Evolutionary conservation across 2,888 invertebrate species (phyloP).

Genomic region (Congeria kusceri): DNA sequence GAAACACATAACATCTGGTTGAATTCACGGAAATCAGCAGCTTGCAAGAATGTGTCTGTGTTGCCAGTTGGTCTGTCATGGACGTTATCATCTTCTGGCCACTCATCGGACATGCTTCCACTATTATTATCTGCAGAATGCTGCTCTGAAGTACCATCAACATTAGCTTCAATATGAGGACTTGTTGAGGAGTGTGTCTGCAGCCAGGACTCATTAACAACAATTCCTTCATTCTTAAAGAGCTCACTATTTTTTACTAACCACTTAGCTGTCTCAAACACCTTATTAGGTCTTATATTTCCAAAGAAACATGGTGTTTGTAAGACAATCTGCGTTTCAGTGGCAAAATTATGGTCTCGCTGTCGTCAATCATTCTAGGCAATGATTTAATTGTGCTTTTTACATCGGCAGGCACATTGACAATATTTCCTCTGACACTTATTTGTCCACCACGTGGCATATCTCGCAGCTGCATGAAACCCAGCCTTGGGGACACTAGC

Average conservation of each 20-base stretch:
- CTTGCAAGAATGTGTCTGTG: slow-evolving; percentile 27
- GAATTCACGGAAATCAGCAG: slow-evolving; percentile 47
- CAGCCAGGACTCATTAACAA: slow-evolving; percentile 22
- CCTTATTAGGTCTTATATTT: slow-evolving; percentile 19
- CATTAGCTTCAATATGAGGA: neutral
- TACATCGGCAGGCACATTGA: slow-evolving; percentile 59
- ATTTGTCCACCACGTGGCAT: slow-evolving; percentile 27
- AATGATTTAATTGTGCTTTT: slow-evolving; percentile 26
- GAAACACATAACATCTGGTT: slow-evolving; percentile 35
- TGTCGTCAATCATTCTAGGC: slow-evolving; percentile 23
- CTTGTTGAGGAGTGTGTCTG: neutral
- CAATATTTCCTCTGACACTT: slow-evolving; percentile 23
- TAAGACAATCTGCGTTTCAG: slow-evolving; percentile 41
- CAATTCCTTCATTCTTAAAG: slow-evolving; percentile 21
- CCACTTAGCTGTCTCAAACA: slow-evolving; percentile 17
- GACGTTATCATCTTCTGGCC: slow-evolving; percentile 20
- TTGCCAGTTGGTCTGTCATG: slow-evolving; percentile 14
- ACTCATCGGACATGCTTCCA: slow-evolving; percentile 1
- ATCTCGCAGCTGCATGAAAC: slow-evolving; percentile 27
- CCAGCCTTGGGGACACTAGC: slow-evolving; percentile 18
- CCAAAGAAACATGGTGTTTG: slow-evolving; percentile 21
- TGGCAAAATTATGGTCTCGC: slow-evolving; percentile 44
- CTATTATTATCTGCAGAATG: neutral
- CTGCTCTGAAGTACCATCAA: neutral
- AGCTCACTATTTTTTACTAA: slow-evolving; percentile 17